Evolutionary conservation across 1,140 invertebrate genomes (phyloP), one percentile per base, ranked within the genome.

Genomic region (Achroia grisella): DNA sequence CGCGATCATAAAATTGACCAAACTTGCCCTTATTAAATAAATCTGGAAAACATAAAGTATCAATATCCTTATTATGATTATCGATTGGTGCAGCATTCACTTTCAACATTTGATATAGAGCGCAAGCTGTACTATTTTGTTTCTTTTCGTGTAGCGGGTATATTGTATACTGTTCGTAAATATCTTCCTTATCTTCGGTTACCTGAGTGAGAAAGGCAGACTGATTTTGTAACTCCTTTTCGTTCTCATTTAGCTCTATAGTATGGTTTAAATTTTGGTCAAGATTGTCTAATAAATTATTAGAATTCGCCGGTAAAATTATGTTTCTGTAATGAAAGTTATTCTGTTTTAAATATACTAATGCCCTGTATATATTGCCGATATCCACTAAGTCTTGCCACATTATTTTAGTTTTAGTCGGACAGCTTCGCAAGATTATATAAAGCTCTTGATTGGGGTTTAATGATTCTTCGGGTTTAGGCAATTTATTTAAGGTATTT

Each of bases 311-410:
- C 23, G 50, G 56, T 9, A 54, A 11, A 45, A 41, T n/a, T 40
- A 59, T 59, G 33, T 54, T n/a, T 45, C 41, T 30, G 30, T 54
- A 59, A 44, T 39, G 34, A 6, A 10, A 6, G 23, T 59, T 54
- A 30, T 31, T 11, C 11, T 15, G 0, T 43, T 52, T 47, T 32
- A 47, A 11, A 4, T 29, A 54, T 33, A 29, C 23, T 8, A 54
- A 43, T n/a, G 51, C 48, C 4, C 50, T 11, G 35, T 54, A 34
- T n/a, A n/a, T n/a, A n/a, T n/a, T n/a, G n/a, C n/a, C n/a, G n/a
- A n/a, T n/a, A n/a, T n/a, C n/a, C 11, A 59, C 51, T 28, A 55
- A 44, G 40, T 56, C 48, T 15, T 60, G 34, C 57, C 52, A 60
- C 5, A 60, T n/a, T 28, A 55, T 52, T 40, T 60, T 60, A 9